Evolutionary conservation across 2,113 vertebrate genomes (phyloP).

Genomic region (Alosa alosa): DNA sequence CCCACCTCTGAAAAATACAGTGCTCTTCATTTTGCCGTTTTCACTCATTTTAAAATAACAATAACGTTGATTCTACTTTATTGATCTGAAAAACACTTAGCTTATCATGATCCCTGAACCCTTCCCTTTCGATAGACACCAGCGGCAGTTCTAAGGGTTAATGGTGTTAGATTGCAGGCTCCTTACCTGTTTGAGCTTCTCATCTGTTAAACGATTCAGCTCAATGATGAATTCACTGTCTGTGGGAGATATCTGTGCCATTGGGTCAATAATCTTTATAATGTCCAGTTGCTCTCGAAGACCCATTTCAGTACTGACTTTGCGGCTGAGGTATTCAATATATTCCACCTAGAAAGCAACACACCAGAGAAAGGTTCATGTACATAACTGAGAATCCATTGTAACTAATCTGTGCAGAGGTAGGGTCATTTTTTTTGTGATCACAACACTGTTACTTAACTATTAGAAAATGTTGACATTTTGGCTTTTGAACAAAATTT

Average conservation of each 20-base stretch:
- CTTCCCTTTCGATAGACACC: too few species aligned
- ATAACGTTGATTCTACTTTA: too few species aligned
- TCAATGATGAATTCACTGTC: conserved; percentile 99
- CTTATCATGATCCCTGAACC: too few species aligned
- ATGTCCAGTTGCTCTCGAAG: conserved; percentile 98
- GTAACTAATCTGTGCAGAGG: not conserved
- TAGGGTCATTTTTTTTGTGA: too few species aligned
- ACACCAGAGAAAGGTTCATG: not conserved
- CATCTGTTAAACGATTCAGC: conserved; percentile 96
- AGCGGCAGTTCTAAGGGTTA: not conserved
- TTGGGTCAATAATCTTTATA: conserved; percentile 98
- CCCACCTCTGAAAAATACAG: too few species aligned
- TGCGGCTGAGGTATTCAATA: conserved; percentile 96
- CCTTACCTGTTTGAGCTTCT: conserved; percentile 95
- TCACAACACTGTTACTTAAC: not conserved
- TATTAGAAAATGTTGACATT: not conserved
- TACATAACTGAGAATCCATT: not conserved
- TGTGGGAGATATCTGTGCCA: conserved; percentile 94
- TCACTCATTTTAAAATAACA: too few species aligned
- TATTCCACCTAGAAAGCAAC: conserved; percentile 87
- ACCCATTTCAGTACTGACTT: conserved; percentile 98
- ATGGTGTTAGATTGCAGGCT: not conserved
- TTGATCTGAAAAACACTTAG: too few species aligned
- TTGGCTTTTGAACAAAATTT: not conserved
- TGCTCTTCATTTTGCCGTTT: too few species aligned